Base-by-base conservation (phyloP, 2,113 vertebrate genomes). In the Stegostoma tigrinum region DNA sequence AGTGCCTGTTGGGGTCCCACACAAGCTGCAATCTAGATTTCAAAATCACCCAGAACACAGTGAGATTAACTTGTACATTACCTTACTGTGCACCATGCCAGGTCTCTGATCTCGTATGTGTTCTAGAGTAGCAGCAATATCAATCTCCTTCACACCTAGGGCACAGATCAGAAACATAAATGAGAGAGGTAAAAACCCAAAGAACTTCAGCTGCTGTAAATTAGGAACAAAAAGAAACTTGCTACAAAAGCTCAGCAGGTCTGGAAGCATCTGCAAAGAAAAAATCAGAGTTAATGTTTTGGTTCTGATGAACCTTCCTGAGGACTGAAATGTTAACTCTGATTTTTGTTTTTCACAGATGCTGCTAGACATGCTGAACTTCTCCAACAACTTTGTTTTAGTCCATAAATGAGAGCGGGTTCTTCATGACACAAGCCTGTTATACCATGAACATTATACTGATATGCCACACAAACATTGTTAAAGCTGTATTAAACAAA, bases 141-240 rank as follows among this genome's bases (percentile, higher is more conserved):
- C 99, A 15, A 99, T 99, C 97, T 99, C 99, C 97, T 99, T 99
- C 96, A 99, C 99, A 45, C 99, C 99, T 99, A 96, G 94, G 17
- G 55, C 21, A 96, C 67, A 75, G 19, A 14, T 8, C 10, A 1
- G 5, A 23, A 55, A 66, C 42, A 66, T 2, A 38, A 8, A 30
- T 30, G 48, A 89, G 55, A 61, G 55, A 12, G 55, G 55, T 48
- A 48, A 48, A 48, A 48, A 48, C 48, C 48, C 0, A 48, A 48
- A 48, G 48, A 48, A 48, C 48, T 48, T 2, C 48, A 48, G 48
- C 2, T 48, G 48, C 48, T 48, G 48, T 48, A 48, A 48, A 48
- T 48, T 3, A 48, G 48, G 48, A 48, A 48, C 48, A 48, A 48
- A 48, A 48, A 48, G 2, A 48, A 48, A 48, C 48, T 48, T 48